Percentiles rank a stretch among this genome's conserved stretches.
Evolutionary conservation across 2,797 vertebrate species (phyloP).

Genomic region (Poliocrania exsul): DNA sequence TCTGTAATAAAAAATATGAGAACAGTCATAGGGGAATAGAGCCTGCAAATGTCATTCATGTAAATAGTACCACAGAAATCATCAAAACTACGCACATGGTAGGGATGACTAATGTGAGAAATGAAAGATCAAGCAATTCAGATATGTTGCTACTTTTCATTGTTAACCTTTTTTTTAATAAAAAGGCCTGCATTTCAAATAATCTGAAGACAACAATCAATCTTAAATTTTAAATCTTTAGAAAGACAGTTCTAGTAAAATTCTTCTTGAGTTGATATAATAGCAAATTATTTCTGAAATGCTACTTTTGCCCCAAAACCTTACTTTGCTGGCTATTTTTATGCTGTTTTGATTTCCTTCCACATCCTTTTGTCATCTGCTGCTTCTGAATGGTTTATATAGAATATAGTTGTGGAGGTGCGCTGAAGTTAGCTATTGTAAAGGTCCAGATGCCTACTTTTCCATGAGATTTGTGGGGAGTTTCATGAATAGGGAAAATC

Average conservation of each 20-base stretch:
- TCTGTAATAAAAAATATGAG: neutral
- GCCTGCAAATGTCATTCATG: neutral
- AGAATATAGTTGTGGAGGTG: conserved; percentile 9
- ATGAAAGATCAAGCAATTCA: neutral
- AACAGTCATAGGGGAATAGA: neutral
- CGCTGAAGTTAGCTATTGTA: neutral
- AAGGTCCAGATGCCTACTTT: neutral
- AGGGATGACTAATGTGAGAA: neutral
- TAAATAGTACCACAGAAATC: neutral
- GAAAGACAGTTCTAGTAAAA: neutral
- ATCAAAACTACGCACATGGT: neutral
- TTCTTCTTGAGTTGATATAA: neutral
- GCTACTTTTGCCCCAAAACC: neutral
- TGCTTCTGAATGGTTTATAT: neutral
- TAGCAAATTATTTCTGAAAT: neutral
- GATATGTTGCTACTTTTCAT: neutral
- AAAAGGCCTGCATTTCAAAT: neutral
- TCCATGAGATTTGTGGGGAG: neutral
- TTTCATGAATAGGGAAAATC: neutral
- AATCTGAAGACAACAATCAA: neutral
- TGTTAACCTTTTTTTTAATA: too few relatives aligned
- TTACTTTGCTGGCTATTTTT: conserved; percentile 37
- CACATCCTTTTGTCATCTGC: neutral
- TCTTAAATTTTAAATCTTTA: neutral
- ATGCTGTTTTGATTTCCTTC: conserved; percentile 9